These are phyloP conservation scores for Baryphthengus martii DNA, from an alignment of 2,113 vertebrate genomes.

Conservation along the genomic window DNA sequence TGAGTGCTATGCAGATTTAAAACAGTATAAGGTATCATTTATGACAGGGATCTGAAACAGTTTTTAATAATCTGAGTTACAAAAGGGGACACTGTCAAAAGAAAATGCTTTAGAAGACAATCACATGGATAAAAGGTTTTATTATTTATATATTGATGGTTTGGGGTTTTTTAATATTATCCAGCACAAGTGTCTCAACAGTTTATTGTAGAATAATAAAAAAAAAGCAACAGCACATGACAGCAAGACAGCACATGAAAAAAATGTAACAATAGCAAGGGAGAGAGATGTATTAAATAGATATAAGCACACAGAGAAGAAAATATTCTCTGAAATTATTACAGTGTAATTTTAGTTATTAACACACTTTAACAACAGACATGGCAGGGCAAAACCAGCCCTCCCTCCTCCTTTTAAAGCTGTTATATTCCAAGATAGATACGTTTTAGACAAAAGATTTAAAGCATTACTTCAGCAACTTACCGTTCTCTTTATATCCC, in stretches of 20 bases:
- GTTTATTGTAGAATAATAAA: neutral
- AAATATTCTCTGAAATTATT: neutral
- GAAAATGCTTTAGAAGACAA: neutral
- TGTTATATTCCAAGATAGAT: neutral
- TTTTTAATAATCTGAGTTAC: neutral
- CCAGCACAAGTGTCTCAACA: neutral
- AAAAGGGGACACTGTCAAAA: neutral
- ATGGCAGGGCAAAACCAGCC: neutral
- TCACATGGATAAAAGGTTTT: neutral
- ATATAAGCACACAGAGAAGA: neutral
- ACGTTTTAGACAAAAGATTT: neutral
- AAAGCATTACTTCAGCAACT: conserved; percentile 17
- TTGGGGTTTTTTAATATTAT: neutral
- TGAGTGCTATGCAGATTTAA: neutral
- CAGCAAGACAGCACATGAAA: neutral
- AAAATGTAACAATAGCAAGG: neutral
- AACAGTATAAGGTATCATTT: neutral
- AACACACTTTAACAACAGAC: neutral
- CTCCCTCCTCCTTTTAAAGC: neutral
- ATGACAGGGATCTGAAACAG: neutral
- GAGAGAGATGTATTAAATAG: neutral
- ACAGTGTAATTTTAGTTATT: neutral
- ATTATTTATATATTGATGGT: neutral
- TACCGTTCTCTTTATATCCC: conserved; percentile 98
- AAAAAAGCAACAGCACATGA: neutral